phyloP scores from a whole-genome alignment of 2,888 invertebrate species.

The Cecidostiba fungosa region DNA sequence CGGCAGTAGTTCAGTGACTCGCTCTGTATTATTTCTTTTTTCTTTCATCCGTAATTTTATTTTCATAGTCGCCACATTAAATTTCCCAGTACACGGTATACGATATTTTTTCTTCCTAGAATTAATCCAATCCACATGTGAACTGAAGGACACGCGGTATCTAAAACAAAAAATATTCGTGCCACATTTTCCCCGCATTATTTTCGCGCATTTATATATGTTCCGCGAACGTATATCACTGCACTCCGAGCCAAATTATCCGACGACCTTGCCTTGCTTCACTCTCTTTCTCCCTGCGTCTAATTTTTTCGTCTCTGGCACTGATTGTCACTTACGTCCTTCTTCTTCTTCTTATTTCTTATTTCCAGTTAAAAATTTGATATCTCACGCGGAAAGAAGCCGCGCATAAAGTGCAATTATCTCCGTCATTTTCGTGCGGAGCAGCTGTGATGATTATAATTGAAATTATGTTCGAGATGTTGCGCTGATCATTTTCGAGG shows the following conservation, averaged over 20 bases:
- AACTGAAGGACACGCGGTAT: too few species aligned
- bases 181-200: not conserved
- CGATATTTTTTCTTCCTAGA: too few species aligned
- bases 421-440: not conserved
- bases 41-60: too few species aligned
- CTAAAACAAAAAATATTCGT: too few species aligned
- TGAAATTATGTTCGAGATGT: not conserved
- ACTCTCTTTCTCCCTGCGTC: not conserved
- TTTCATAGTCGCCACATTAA: too few species aligned
- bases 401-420: not conserved
- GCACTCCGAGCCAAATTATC: not conserved
- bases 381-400: constrained; percentile 18
- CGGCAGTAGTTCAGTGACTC: too few species aligned
- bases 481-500: not conserved
- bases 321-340: not conserved
- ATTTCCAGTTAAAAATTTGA: not conserved
- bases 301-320: not conserved
- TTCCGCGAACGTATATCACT: not conserved
- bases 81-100: too few species aligned
- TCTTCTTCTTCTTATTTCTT: not conserved
- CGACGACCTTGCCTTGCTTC: not conserved
- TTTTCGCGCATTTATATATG: not conserved
- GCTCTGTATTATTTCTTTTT: too few species aligned
- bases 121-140: too few species aligned
- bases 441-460: not conserved